Base-by-base conservation (phyloP, 2,888 invertebrate species). In the Brachyptera risi region DNA sequence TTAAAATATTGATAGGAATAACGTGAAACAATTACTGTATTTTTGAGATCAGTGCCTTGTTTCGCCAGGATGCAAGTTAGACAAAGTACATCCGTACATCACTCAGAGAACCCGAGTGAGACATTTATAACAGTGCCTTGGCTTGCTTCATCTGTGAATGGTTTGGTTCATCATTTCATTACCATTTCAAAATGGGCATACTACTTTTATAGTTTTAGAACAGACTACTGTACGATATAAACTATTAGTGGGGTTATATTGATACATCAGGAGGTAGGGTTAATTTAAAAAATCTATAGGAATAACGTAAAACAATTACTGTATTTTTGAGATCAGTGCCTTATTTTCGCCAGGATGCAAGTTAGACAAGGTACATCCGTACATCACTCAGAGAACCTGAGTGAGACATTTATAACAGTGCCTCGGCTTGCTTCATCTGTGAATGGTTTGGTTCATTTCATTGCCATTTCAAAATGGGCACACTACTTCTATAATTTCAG, bases 401-500 rank as follows among this genome's bases (percentile, higher is more conserved):
- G 15, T 44, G 35, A 3, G 35, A 38, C 23, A 23, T 54, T 15
- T n/a, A 51, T 49, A 62, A 44, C 58, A 15, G 21, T 7, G 62
- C 56, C 61, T 42, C 19, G n/a, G 35, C 51, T 58, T 60, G 62
- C 62, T 78, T 81, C 80, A 60, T 66, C 66, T 78, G 79, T 79
- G 80, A 81, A 82, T 81, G 80, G 80, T 80, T 78, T 77, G 75
- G 73, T 69, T 81, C 81, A 81, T 81, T 70, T 73, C 68, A 71
- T 47, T 26, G 4, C 5, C 7, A 21, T n/a, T n/a, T n/a, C n/a
- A n/a, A n/a, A n/a, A n/a, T n/a, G n/a, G n/a, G n/a, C n/a, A n/a
- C n/a, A n/a, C n/a, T n/a, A n/a, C n/a, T n/a, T n/a, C n/a, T n/a
- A n/a, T n/a, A n/a, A n/a, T n/a, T n/a, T n/a, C n/a, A n/a, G n/a